Evolutionary conservation across 2,113 vertebrate genomes (phyloP).

Genomic region (Protomyctophum bolini): DNA sequence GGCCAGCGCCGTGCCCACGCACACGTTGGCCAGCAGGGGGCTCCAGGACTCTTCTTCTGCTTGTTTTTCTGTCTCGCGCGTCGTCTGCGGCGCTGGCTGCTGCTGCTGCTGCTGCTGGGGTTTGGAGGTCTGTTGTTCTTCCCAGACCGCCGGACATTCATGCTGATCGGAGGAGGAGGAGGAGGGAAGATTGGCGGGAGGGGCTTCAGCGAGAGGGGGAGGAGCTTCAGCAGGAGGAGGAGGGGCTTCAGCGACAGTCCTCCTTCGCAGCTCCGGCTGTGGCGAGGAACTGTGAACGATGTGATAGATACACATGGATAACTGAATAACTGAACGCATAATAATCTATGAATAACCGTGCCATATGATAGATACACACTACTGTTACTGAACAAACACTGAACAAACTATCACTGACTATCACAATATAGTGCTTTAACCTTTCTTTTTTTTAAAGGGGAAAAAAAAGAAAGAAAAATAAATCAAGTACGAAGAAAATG

Average conservation of each 20-base stretch:
- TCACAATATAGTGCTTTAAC: too few relatives aligned
- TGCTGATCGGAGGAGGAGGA: conserved; percentile 19
- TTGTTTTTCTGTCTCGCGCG: conserved; percentile 47
- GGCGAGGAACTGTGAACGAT: conserved; percentile 44
- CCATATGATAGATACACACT: too few relatives aligned
- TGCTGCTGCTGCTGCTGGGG: conserved; percentile 63
- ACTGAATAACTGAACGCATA: too few relatives aligned
- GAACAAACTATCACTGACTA: too few relatives aligned
- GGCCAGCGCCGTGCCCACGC: conserved; percentile 87
- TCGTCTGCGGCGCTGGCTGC: conserved; percentile 57
- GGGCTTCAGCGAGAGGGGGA: background rate
- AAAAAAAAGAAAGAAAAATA: too few relatives aligned
- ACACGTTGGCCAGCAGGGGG: conserved; percentile 87
- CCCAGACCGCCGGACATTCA: conserved; percentile 26
- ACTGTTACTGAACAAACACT: too few relatives aligned
- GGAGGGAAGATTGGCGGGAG: background rate
- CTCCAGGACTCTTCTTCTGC: conserved; percentile 79
- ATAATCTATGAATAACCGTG: too few relatives aligned
- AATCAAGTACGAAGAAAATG: too few relatives aligned
- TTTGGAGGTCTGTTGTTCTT: conserved; percentile 50
- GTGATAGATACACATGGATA: too few relatives aligned
- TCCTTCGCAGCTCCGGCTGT: conserved; percentile 57
- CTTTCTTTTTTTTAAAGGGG: too few relatives aligned
- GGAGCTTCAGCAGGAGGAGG: conserved; percentile 16
- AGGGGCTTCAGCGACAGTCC: conserved; percentile 23